Evolutionary conservation across 1,140 invertebrate species (phyloP), one percentile per base, ranked within the genome.

Genomic region (Musca domestica): DNA sequence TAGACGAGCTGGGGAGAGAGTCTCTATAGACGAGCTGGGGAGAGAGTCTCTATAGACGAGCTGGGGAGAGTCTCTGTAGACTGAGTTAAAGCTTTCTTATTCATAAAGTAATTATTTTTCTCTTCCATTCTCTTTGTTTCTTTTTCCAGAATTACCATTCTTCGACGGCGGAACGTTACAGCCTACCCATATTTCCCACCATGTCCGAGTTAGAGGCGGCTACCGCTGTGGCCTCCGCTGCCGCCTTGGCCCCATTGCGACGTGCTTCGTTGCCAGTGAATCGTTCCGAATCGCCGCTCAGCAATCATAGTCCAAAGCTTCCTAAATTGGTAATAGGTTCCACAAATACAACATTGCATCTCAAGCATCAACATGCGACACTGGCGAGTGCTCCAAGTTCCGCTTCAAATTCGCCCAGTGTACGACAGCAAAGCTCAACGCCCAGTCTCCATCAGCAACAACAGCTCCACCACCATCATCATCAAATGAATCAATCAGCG

Each of bases 271-370:
- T 92, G 66, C 90, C 90, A 3, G 84, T 91, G 1, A 91, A 92
- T 76, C 84, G 90, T 69, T 91, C 91, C 2, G 90, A 91, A 77
- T 92, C 91, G 3, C 89, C 88, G 47, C 90, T 89, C 83, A 88
- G 87, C 71, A 84, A 85, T 70, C 88, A 89, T 69, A 88, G 87
- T 72, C 88, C 88, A 2, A 88, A 89, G 73, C 74, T 88, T 61
- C 84, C 85, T 19, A 84, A 86, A 49, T 77, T 86, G 54, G 74
- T 84, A 19, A 83, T 84, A 15, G 85, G 85, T 56, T 84, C 85
- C 77, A 80, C 71, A 73, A 22, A 63, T 47, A 14, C 71, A 68
- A 41, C 66, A 71, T 25, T 48, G 27, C 65, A 52, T 54, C 65
- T 25, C 17, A 34, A 51, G 10, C 65, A 66, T 54, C 10, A 19